Base-by-base conservation (phyloP, 2,888 invertebrate species). In the Agrotis ipsilon region DNA sequence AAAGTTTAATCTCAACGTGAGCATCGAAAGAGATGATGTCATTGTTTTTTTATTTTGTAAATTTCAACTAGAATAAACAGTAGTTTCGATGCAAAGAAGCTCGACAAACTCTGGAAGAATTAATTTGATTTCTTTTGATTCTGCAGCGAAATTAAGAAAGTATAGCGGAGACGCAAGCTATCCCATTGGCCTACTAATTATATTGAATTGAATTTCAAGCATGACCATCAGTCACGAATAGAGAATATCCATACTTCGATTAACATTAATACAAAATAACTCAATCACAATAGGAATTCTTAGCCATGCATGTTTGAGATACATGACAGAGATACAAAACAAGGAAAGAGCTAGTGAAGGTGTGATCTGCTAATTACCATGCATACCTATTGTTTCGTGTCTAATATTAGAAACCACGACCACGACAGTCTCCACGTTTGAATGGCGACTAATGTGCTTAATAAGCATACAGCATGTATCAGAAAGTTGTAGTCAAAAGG, bases 271-370 rank as follows among this genome's bases (percentile, higher is more conserved):
- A 55, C 32, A 55, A 32, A 14, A 55, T 55, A 32, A 32, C 55
- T 72, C n/a, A 75, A 55, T 75, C 2, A 75, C 43, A 72, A 75
- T 45, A 45, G 45, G n/a, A 63, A 78, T 71, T 72, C 39, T 63
- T 5, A 62, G n/a, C 14, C 24, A 13, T 59, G 18, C 32, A 51
- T 27, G 52, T n/a, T 39, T n/a, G 16, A 43, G 3, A 48, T 18
- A 19, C 71, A 48, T 61, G 75, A 64, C 45, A 45, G 45, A 18
- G 24, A 21, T 58, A 62, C 64, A 55, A 75, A 57, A 43, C 16
- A 60, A 59, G 81, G 52, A 80, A 75, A 76, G 43, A 43, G 24
- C n/a, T 43, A 80, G 65, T 66, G 68, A 72, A 79, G 77, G 81
- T 78, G 72, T 72, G 60, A 75, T 72, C 59, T 64, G 18, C 52